Percentiles rank a stretch among this genome's conserved stretches.
phyloP scores from a whole-genome alignment of 2,797 vertebrate species.

The Gambusia yucatana region DNA sequence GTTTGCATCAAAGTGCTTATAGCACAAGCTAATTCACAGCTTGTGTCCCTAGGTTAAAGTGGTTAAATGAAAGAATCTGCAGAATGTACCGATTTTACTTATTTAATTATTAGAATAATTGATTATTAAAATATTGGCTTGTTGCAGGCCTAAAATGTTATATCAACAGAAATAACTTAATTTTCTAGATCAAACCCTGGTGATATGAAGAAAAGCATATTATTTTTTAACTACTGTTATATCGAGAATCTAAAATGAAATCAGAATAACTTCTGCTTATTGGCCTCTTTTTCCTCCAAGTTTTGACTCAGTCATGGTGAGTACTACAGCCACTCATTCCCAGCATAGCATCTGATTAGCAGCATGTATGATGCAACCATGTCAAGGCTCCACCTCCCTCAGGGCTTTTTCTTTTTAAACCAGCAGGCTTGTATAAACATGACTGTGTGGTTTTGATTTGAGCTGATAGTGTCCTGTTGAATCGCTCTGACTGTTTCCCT shows the following conservation, averaged over 20 bases:
- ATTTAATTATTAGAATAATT: no score
- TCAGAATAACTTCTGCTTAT: not conserved
- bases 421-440: constrained; percentile 13
- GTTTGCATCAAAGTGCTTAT: no score
- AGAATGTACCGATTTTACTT: no score
- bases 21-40: no score
- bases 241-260: not conserved
- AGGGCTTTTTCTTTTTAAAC: constrained; percentile 12
- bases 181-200: not conserved
- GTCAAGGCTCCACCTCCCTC: not conserved
- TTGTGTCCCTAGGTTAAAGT: no score
- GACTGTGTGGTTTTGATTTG: constrained; percentile 21
- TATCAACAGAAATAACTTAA: not conserved
- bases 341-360: constrained; percentile 20
- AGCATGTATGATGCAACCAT: constrained; percentile 1
- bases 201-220: not conserved
- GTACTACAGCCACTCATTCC: constrained; percentile 10
- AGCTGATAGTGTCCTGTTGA: constrained; percentile 17
- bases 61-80: no score
- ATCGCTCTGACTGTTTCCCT: constrained; percentile 3
- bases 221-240: not conserved
- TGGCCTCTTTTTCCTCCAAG: not conserved
- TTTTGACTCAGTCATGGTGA: constrained; percentile 1
- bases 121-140: no score
- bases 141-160: not conserved